Base-by-base conservation (phyloP, 2,888 invertebrate species). In the Metopia argyrocephala region DNA sequence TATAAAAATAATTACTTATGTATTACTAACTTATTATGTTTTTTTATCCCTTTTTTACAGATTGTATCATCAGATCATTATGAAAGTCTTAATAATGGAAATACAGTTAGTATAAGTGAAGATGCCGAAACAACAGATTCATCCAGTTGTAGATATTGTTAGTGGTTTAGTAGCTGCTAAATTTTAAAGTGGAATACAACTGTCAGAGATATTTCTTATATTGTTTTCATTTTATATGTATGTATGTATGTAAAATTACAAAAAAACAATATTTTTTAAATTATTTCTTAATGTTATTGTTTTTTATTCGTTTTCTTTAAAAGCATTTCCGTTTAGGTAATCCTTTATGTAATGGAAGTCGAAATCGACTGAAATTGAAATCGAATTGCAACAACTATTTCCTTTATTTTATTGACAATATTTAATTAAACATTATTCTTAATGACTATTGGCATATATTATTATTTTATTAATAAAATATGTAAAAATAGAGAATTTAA, bases 101-200 rank as follows among this genome's bases (percentile, higher is more conserved):
- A 85, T 45, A 85, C 84, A 12, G 68, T 87, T 66, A 83, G 84
- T 46, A 79, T 87, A 18, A 83, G 79, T 7, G 83, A 83, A 62
- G 75, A 71, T 25, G 74, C 66, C 45, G 84, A 85, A 9, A 70
- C 57, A 76, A 5, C 64, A 38, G 27, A 73, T n/a, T n/a, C 76
- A 28, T 84, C 86, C 6, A n/a, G 27, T 18, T 56, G 56, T 56
- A 38, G 15, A 38, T 38, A 15, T 38, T n/a, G n/a, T n/a, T n/a
- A n/a, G n/a, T n/a, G n/a, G n/a, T n/a, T n/a, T 38, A 38, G 38
- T 48, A 56, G 21, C 12, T 61, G 45, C 5, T 6, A 3, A 20
- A 54, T 52, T 66, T 9, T 25, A 27, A 64, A 27, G 12, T 48
- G 27, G 6, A 23, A 6, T 45, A 45, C 18, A 56, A 56, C 45